A percentile compares a stretch with the other conserved stretches of the same genome.
Conservation (phyloP, 1,140 invertebrate species). For the Drosophila baimaii region DNA sequence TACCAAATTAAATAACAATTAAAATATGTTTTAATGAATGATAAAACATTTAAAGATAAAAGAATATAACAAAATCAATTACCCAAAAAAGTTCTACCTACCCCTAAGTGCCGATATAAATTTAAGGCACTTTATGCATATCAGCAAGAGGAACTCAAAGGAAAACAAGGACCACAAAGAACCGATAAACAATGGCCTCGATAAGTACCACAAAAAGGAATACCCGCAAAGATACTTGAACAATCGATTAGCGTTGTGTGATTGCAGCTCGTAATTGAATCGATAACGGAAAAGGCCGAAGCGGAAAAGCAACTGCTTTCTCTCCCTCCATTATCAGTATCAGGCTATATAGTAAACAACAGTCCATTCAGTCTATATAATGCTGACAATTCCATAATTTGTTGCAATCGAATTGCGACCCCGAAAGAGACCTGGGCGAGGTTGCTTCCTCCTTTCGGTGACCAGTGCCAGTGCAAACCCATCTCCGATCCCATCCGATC, state of each 20-base stretch:
- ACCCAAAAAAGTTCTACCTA: neutral
- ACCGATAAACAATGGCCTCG: constrained; percentile 2
- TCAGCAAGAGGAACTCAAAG: constrained; percentile 1
- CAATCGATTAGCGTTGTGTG: constrained; percentile 13
- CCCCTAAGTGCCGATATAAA: neutral
- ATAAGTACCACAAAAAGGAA: constrained; percentile 2
- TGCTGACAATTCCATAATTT: constrained; percentile 57
- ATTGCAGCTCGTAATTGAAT: constrained; percentile 25
- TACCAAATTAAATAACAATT: neutral
- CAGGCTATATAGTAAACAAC: constrained; percentile 28
- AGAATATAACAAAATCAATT: neutral
- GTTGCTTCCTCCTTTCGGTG: constrained; percentile 30
- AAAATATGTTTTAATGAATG: neutral
- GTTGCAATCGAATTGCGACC: constrained; percentile 45
- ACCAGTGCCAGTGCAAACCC: neutral
- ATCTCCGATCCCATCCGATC: neutral
- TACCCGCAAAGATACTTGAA: neutral
- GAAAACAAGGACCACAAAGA: constrained; percentile 12
- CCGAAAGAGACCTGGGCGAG: neutral
- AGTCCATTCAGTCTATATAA: constrained; percentile 13
- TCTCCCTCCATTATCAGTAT: constrained; percentile 58
- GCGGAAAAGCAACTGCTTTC: constrained; percentile 53
- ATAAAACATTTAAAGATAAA: neutral
- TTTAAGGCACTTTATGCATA: constrained; percentile 2
- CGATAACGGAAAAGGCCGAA: constrained; percentile 30